phyloP scores from a whole-genome alignment of 2,113 vertebrate species.

The Spea bombifrons region DNA sequence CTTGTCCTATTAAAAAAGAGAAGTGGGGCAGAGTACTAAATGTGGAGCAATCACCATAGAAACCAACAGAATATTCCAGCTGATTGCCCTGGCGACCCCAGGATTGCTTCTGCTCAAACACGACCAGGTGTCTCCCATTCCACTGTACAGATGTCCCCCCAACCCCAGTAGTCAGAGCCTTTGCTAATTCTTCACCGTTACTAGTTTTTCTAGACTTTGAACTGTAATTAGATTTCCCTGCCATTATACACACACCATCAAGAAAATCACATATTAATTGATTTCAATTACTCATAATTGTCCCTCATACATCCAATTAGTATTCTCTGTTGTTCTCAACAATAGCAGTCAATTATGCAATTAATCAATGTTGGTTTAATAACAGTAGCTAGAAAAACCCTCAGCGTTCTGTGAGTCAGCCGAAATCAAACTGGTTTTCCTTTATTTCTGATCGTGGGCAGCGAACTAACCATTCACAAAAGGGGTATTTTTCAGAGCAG shows the following conservation, averaged over 20 bases:
- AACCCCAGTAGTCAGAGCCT: slow-evolving; percentile 3
- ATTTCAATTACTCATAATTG: slow-evolving; percentile 49
- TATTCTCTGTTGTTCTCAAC: slow-evolving; percentile 41
- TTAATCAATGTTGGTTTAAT: slow-evolving; percentile 46
- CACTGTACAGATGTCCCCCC: slow-evolving; percentile 27
- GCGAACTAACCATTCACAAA: slow-evolving; percentile 11
- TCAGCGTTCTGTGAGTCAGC: slow-evolving; percentile 40
- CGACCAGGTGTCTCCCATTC: not conserved
- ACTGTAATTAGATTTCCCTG: slow-evolving; percentile 46
- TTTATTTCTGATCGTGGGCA: slow-evolving; percentile 27
- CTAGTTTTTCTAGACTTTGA: slow-evolving; percentile 33
- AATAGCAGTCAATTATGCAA: slow-evolving; percentile 45
- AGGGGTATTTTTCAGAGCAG: slow-evolving; percentile 26
- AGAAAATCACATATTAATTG: slow-evolving; percentile 48
- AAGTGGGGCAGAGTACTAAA: too few species aligned
- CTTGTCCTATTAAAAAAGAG: too few species aligned
- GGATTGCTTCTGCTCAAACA: too few species aligned
- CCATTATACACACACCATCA: slow-evolving; percentile 43
- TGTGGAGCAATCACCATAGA: too few species aligned
- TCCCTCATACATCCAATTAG: slow-evolving; percentile 47
- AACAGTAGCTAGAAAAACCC: slow-evolving; percentile 27
- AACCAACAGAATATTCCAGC: too few species aligned
- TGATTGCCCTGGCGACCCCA: too few species aligned
- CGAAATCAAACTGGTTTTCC: slow-evolving; percentile 38
- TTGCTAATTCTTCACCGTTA: slow-evolving; percentile 3